Percentiles rank a stretch among this genome's conserved stretches.
Evolutionary conservation across 2,797 vertebrate genomes (phyloP).

Genomic region (Bothrops alternatus): DNA sequence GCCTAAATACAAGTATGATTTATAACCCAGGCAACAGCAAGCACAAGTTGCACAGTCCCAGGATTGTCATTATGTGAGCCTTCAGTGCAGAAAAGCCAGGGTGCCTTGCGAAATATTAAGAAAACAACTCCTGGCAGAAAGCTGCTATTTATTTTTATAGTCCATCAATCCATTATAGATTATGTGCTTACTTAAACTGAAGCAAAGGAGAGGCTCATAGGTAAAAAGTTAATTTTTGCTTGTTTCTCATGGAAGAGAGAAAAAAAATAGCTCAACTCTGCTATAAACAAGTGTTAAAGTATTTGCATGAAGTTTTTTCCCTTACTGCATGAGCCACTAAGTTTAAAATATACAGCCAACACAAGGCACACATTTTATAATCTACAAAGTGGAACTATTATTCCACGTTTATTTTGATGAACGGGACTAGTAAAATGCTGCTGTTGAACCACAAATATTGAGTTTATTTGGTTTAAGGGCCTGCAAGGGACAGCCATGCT

Average conservation of each 20-base stretch:
- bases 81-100: background rate
- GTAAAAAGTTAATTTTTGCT: slow-evolving; percentile 2
- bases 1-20: background rate
- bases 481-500: background rate
- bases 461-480: slow-evolving; percentile 4
- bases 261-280: background rate
- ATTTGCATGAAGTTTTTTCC: slow-evolving; percentile 11
- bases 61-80: background rate
- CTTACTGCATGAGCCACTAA: background rate
- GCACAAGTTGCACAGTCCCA: background rate
- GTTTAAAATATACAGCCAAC: slow-evolving; percentile 4
- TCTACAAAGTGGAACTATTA: slow-evolving; percentile 17
- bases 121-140: background rate
- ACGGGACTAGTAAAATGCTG: background rate
- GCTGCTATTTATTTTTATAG: background rate
- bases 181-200: background rate
- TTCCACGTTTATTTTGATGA: background rate
- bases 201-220: background rate
- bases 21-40: background rate
- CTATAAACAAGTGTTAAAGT: slow-evolving; percentile 1
- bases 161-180: background rate
- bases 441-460: background rate
- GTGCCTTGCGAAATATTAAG: background rate
- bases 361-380: slow-evolving; percentile 7
- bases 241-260: slow-evolving; percentile 1